These are phyloP conservation scores for Hippoglossus hippoglossus DNA, from an alignment of 2,797 vertebrate genomes.

Conservation along the genomic window DNA sequence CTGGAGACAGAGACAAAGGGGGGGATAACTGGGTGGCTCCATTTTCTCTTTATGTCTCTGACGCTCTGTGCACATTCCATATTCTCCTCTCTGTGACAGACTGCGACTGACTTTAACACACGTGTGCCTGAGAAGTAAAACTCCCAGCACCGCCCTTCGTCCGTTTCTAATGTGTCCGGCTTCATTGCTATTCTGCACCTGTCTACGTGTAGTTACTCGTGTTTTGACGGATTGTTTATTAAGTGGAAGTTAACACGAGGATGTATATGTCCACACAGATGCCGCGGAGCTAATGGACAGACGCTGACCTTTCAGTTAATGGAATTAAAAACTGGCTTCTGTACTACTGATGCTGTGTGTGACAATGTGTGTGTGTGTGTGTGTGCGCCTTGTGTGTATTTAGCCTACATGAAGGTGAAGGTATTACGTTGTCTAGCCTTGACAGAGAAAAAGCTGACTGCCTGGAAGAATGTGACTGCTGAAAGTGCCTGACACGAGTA, in stretches of 20 bases:
- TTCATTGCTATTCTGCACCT: constrained; percentile 24
- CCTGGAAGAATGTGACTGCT: not conserved
- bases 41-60: constrained; percentile 11
- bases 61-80: constrained; percentile 11
- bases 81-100: constrained; percentile 7
- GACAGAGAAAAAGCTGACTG: constrained; percentile 7
- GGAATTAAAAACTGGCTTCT: constrained; percentile 51
- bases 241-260: constrained; percentile 49
- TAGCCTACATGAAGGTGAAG: not conserved
- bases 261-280: constrained; percentile 48
- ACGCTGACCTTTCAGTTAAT: constrained; percentile 62
- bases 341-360: constrained; percentile 1
- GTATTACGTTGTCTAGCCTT: constrained; percentile 1
- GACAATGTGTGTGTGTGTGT: not conserved
- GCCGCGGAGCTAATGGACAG: constrained; percentile 48
- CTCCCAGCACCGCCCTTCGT: not conserved
- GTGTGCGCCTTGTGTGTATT: constrained; percentile 1
- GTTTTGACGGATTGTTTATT: constrained; percentile 53
- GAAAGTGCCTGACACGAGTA: not conserved
- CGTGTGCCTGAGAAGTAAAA: no score
- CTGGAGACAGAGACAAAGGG: constrained; percentile 32
- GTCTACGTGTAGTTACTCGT: constrained; percentile 28
- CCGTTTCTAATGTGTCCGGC: constrained; percentile 12
- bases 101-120: not conserved
- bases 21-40: constrained; percentile 12